Base-by-base conservation (phyloP, 1,140 invertebrate species). In the Teleopsis dalmanni region DNA sequence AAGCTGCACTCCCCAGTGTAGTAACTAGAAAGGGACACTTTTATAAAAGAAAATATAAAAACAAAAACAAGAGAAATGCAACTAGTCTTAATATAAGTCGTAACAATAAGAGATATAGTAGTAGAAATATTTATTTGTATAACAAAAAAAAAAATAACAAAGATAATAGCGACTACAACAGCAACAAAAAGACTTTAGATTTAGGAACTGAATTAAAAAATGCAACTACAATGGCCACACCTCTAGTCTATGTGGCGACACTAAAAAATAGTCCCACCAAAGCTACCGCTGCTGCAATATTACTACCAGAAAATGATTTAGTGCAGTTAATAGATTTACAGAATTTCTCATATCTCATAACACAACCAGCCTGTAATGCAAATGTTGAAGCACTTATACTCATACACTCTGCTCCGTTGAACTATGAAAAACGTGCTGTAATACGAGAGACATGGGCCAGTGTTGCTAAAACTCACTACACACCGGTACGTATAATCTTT, bases 391-490 rank as follows among this genome's bases (percentile, higher is more conserved):
- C 75, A 9, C 55, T 87, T 9, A 75, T 85, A 19, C 57, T 87
- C 34, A 73, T 88, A 3, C 82, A 87, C 55, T 84, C 84, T 2
- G 79, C 81, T 3, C 82, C 84, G 0, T 53, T 54, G 10, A 83
- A 88, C 62, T 72, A 71, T 21, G 67, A 70, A 0, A 81, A 83
- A 55, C 73, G 86, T 10, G 60, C 73, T 7, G 58, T 77, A 0
- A 81, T 88, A 18, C 68, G 86, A 3, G 71, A 77, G 29, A 87
- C 85, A 0, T 88, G 85, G 86, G 85, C 77, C 23, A 55, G 47
- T 18, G 34, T 34, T 0, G 47, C 14, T 9, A 48, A 56, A 67
- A 47, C 18, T 4, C 45, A 22, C 13, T 61, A 52, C 10, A 62
- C 57, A 31, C 70, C 64, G 29, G 52, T 78, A 1, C 71, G 75